Conservation (phyloP, 2,797 vertebrate genomes). For the Vipera ursinii region DNA sequence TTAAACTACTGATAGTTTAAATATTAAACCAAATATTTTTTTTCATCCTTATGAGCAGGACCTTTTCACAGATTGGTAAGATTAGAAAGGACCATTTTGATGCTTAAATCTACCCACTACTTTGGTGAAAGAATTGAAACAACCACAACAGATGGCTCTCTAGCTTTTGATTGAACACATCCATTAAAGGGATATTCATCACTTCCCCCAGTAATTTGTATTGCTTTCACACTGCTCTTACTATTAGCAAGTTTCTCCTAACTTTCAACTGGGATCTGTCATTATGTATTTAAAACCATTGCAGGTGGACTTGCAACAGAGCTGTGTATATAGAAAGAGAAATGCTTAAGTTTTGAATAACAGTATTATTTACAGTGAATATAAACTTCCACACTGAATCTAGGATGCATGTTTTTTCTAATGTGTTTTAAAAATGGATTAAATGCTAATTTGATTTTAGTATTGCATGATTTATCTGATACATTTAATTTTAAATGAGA, state of each 20-base stretch:
- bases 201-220: not conserved
- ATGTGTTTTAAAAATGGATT: conserved; percentile 56
- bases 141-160: not conserved
- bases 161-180: not conserved
- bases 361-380: conserved; percentile 61
- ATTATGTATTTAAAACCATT: not conserved
- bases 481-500: conserved; percentile 66
- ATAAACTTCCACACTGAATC: conserved; percentile 30
- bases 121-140: not conserved
- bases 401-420: conserved; percentile 28
- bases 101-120: not conserved
- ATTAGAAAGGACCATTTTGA: not conserved
- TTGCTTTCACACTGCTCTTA: not conserved
- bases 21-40: not conserved
- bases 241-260: not conserved
- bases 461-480: conserved; percentile 56
- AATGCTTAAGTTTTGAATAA: conserved; percentile 27
- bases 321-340: conserved; percentile 33
- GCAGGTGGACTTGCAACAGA: not conserved
- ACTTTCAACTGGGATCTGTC: not conserved
- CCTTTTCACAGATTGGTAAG: not conserved
- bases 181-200: not conserved
- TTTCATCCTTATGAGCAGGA: not conserved
- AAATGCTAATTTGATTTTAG: conserved; percentile 62
- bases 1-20: not conserved